A percentile compares a stretch with the other conserved stretches of the same genome.
Evolutionary conservation across 2,888 invertebrate genomes (phyloP).

Genomic region (Andrena minutula): DNA sequence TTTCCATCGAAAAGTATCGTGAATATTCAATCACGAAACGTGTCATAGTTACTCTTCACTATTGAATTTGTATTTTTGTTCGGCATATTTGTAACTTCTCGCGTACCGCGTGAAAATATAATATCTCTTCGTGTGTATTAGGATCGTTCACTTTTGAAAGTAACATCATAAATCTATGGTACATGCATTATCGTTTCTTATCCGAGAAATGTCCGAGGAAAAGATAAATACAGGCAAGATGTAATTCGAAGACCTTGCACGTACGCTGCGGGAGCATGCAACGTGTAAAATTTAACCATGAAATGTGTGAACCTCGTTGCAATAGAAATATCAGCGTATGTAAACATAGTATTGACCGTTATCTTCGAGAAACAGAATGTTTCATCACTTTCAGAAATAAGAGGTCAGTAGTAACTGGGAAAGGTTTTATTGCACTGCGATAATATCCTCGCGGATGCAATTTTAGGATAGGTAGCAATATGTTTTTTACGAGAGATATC

Average conservation of each 20-base stretch:
- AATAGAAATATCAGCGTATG: background rate
- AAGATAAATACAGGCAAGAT: constrained; percentile 27
- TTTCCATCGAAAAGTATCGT: background rate
- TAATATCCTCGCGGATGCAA: background rate
- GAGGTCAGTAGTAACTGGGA: background rate
- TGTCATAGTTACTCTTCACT: no score
- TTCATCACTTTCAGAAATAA: background rate
- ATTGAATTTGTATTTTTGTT: no score
- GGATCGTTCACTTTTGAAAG: background rate
- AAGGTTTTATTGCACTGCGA: background rate
- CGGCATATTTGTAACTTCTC: background rate
- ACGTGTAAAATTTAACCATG: background rate
- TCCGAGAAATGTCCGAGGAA: constrained; percentile 16
- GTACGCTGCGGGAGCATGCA: background rate
- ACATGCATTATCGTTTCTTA: constrained; percentile 16
- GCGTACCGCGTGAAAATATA: background rate
- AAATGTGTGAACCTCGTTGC: background rate
- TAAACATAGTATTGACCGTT: background rate
- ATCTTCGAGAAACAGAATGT: background rate
- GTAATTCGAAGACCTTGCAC: background rate
- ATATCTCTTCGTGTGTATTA: background rate
- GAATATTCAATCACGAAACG: no score
- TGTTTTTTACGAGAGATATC: background rate
- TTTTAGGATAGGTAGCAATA: background rate
- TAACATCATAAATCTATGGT: background rate